Evolutionary conservation across 2,113 vertebrate genomes (phyloP).

Genomic region (Notarius lentiginosus): DNA sequence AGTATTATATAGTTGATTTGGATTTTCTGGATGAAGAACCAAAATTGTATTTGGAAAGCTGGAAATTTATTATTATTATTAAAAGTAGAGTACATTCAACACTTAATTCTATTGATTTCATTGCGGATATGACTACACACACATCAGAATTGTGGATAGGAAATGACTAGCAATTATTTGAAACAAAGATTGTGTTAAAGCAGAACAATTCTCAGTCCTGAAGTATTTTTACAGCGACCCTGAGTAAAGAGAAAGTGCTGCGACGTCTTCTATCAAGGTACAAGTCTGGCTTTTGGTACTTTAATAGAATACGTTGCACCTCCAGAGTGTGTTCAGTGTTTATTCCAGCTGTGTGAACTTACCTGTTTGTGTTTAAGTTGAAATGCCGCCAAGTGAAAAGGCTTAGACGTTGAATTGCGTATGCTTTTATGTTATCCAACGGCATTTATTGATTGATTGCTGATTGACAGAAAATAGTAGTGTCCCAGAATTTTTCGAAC

Average conservation of each 20-base stretch:
- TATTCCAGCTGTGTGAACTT: background rate
- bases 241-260: background rate
- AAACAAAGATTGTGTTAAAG: background rate
- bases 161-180: background rate
- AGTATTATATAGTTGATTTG: too few relatives aligned
- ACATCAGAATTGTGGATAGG: background rate
- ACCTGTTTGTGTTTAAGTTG: background rate
- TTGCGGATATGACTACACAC: background rate
- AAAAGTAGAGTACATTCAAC: background rate
- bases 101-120: background rate
- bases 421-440: background rate
- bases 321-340: background rate
- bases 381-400: background rate
- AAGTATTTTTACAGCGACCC: background rate
- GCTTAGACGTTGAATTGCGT: background rate
- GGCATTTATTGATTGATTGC: background rate
- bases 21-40: too few relatives aligned
- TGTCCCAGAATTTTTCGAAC: background rate
- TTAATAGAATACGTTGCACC: background rate
- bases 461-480: background rate
- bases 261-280: background rate
- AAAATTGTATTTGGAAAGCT: too few relatives aligned
- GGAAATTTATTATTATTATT: too few relatives aligned
- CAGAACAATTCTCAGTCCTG: background rate
- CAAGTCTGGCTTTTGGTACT: background rate